Conservation (phyloP, 2,888 invertebrate species). For the Chaetoderma sp. region DNA sequence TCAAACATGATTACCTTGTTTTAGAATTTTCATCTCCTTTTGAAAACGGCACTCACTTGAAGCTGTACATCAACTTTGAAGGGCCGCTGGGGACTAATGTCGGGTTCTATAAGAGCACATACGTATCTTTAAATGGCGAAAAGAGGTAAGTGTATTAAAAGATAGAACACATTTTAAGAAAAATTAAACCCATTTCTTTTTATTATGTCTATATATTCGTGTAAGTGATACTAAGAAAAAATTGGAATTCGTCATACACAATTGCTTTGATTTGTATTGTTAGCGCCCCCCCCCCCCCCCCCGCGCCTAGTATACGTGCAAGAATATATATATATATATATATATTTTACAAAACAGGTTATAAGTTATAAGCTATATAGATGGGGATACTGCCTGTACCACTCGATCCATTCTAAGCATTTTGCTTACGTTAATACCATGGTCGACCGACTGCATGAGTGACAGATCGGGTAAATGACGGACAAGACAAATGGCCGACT, state of each 20-base stretch:
- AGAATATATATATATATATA: too few relatives aligned
- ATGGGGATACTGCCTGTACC: too few relatives aligned
- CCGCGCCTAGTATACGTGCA: too few relatives aligned
- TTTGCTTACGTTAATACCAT: too few relatives aligned
- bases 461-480: too few relatives aligned
- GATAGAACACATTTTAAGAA: neutral
- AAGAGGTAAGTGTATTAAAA: constrained; percentile 46
- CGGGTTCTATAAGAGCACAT: constrained; percentile 80
- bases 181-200: neutral
- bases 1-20: constrained; percentile 70
- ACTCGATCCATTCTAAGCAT: too few relatives aligned
- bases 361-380: too few relatives aligned
- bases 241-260: neutral
- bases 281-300: too few relatives aligned
- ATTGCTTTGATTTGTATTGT: too few relatives aligned
- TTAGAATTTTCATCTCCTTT: constrained; percentile 55
- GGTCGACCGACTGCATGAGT: too few relatives aligned
- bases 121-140: constrained; percentile 65
- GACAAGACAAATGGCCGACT: too few relatives aligned
- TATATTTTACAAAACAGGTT: too few relatives aligned
- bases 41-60: constrained; percentile 40
- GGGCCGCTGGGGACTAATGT: constrained; percentile 79
- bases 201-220: neutral
- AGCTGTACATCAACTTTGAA: constrained; percentile 75
- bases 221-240: neutral